A percentile compares a stretch with the other conserved stretches of the same genome.
These are phyloP conservation scores for Poecile atricapillus DNA, from an alignment of 2,113 vertebrate species.

Conservation along the genomic window DNA sequence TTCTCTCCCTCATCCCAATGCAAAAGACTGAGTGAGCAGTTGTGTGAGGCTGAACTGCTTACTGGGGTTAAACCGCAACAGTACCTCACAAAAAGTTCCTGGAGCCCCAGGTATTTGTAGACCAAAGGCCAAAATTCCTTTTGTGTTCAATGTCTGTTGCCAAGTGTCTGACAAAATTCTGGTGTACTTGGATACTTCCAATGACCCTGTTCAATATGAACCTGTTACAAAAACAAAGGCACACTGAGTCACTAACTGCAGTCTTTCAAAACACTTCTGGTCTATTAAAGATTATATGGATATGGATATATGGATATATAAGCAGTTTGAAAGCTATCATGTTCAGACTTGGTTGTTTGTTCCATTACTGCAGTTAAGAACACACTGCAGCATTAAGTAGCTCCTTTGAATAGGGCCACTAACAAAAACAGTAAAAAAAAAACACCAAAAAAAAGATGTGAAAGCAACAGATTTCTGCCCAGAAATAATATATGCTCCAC, in stretches of 20 bases:
- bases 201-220: not conserved
- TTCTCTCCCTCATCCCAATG: not conserved
- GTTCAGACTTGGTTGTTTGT: not conserved
- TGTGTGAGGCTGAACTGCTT: not conserved
- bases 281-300: not conserved
- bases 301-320: too few relatives aligned
- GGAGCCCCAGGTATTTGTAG: not conserved
- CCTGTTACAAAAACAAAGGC: not conserved
- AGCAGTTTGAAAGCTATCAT: not conserved
- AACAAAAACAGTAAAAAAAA: not conserved
- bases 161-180: not conserved
- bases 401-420: not conserved
- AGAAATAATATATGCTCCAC: not conserved
- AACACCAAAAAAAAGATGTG: not conserved
- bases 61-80: not conserved
- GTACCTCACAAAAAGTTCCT: not conserved
- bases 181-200: not conserved
- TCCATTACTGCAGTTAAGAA: not conserved
- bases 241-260: not conserved
- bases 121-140: not conserved
- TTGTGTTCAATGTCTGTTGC: not conserved
- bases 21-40: accelerated
- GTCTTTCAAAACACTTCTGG: not conserved
- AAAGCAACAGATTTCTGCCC: not conserved
- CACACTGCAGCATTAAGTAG: not conserved